Evolutionary conservation across 1,140 invertebrate genomes (phyloP).

Genomic region (Meloidogyne floridensis): DNA sequence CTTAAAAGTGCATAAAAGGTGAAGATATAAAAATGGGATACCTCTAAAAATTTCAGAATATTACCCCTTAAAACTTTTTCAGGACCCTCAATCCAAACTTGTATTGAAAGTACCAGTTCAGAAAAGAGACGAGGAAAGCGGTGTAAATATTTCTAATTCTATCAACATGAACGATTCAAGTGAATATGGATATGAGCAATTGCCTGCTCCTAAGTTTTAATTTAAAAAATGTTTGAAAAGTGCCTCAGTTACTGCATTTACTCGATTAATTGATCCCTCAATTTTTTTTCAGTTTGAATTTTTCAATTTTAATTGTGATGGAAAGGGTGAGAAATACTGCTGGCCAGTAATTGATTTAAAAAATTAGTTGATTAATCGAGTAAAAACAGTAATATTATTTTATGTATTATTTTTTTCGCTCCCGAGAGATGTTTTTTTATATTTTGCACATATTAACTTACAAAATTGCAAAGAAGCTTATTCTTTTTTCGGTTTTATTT

Average conservation of each 20-base stretch:
- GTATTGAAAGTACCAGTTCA: slow-evolving; percentile 11
- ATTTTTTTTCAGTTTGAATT: too few relatives aligned
- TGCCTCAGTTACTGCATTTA: background rate
- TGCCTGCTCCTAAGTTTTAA: slow-evolving; percentile 21
- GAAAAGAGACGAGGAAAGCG: slow-evolving; percentile 10
- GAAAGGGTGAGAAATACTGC: too few relatives aligned
- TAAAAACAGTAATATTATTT: too few relatives aligned
- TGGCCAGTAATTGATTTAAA: too few relatives aligned
- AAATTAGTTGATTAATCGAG: too few relatives aligned
- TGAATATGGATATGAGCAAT: slow-evolving; percentile 26
- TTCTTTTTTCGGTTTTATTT: background rate
- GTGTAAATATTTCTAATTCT: background rate
- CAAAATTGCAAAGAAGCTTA: background rate
- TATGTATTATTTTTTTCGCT: background rate
- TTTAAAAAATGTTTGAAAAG: background rate
- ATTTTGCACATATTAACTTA: slow-evolving; percentile 1
- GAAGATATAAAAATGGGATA: too few relatives aligned
- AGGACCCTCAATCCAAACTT: slow-evolving; percentile 17
- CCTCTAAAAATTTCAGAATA: too few relatives aligned
- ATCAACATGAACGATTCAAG: background rate
- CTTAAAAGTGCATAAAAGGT: too few relatives aligned
- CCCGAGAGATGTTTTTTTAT: background rate
- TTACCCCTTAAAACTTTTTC: background rate
- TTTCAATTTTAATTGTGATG: too few relatives aligned
- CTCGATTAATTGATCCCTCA: too few relatives aligned